Evolutionary conservation across 2,113 vertebrate genomes (phyloP), one percentile per base, ranked within the genome.

Genomic region (Echinops telfairi): DNA sequence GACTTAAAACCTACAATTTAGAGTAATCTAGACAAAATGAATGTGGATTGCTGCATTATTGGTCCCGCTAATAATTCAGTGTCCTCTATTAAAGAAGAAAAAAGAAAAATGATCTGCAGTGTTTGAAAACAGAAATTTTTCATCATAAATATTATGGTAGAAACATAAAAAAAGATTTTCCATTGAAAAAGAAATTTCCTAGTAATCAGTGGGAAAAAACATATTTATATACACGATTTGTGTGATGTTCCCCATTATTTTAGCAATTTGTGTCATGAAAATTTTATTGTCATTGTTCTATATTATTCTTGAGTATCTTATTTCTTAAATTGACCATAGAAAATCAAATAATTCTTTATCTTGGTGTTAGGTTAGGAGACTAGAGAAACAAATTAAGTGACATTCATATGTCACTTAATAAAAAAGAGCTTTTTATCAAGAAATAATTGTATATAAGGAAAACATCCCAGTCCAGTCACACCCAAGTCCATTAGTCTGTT

Each of bases 31-130:
- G n/a, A 96, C 83, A 94, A 91, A 91, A 89, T 29, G 77, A 76
- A 57, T 0, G 38, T 8, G 6, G 36, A 38, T 84, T 95, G 82
- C 27, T 73, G 17, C 22, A 66, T 3, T 81, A 58, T 78, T 91
- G 33, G 1, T 82, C 62, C 6, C 62, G 88, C 10, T 83, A 38
- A 43, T 83, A 38, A 43, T 9, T 76, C 68, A 84, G 1, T 29
- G 58, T 27, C 82, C 68, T 33, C 94, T 64, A 53, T 89, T 95
- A 95, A 95, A 40, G 4, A 5, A 92, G 86, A 93, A 40, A 81
- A 27, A 90, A 83, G 7, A 60, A 83, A n/a, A 92, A 40, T 75
- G 81, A 17, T 17, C 83, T 62, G 4, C 5, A 85, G 25, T n/a
- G 40, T 29, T 77, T 87, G 12, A 88, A 93, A 87, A n/a, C 75